Evolutionary conservation across 2,888 invertebrate genomes (phyloP).

Genomic region (Adineta ricciae): DNA sequence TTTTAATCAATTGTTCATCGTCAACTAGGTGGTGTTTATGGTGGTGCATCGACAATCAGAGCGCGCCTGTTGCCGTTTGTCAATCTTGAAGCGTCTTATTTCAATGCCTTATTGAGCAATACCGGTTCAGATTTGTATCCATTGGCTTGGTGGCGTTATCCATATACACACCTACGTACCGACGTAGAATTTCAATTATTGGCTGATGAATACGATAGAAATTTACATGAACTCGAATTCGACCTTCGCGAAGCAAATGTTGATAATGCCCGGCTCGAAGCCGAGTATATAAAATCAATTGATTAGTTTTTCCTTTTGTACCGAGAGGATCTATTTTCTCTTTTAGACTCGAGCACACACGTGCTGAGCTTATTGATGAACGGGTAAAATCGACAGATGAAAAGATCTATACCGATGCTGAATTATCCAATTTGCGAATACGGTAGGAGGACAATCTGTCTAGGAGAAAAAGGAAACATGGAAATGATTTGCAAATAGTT

Average conservation of each 20-base stretch:
- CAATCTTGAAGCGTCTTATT: background rate
- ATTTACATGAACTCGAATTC: constrained; percentile 22
- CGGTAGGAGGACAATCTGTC: constrained; percentile 41
- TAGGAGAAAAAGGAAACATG: constrained; percentile 6
- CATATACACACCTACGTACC: background rate
- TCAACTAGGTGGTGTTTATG: constrained; percentile 26
- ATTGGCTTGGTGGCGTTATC: constrained; percentile 23
- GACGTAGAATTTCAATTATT: constrained; percentile 23
- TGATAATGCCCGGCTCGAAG: constrained; percentile 26
- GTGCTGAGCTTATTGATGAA: constrained; percentile 43
- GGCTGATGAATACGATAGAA: constrained; percentile 28
- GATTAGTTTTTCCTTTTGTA: background rate
- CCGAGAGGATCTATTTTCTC: background rate
- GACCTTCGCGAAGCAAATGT: constrained; percentile 24
- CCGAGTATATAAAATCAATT: background rate
- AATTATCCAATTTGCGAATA: constrained; percentile 42
- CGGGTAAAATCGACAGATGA: constrained; percentile 43
- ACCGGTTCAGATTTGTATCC: constrained; percentile 8
- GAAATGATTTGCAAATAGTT: background rate
- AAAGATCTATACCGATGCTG: constrained; percentile 46
- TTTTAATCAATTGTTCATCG: background rate
- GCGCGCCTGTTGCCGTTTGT: background rate
- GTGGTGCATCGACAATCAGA: background rate
- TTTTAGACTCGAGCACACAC: constrained; percentile 43
- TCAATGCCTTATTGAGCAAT: constrained; percentile 18